These are phyloP conservation scores for Dicaeum eximium DNA, from an alignment of 2,113 vertebrate species.

Conservation along the genomic window DNA sequence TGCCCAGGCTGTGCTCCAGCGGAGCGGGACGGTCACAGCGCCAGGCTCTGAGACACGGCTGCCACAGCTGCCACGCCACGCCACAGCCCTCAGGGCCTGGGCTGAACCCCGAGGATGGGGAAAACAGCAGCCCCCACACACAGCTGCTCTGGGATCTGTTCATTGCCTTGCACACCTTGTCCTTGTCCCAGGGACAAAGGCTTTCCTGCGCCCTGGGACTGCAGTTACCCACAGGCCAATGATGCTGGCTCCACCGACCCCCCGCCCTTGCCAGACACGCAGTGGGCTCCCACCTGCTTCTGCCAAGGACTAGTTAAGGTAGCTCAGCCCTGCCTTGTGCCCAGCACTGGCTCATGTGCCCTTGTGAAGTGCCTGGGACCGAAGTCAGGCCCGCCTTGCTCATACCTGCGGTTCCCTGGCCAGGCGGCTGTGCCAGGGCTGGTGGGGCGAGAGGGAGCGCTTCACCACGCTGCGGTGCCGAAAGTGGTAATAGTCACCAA, in stretches of 20 bases:
- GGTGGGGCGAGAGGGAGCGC: slow-evolving; percentile 86
- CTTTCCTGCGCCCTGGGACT: rapidly evolving
- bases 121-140: not conserved
- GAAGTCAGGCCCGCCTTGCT: not conserved
- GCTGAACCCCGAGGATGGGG: not conserved
- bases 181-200: not conserved
- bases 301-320: not conserved
- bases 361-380: rapidly evolving
- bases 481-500: slow-evolving; percentile 93
- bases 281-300: not conserved
- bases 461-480: slow-evolving; percentile 83
- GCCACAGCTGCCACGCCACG: rapidly evolving
- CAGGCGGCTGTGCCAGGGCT: slow-evolving; percentile 78
- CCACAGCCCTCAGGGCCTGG: not conserved
- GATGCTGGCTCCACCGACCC: rapidly evolving
- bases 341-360: rapidly evolving
- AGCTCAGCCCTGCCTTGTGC: not conserved
- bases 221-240: not conserved
- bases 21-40: not conserved
- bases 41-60: not conserved
- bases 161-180: not conserved
- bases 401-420: slow-evolving; percentile 84
- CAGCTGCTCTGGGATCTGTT: rapidly evolving
- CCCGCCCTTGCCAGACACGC: rapidly evolving
- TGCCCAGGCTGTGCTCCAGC: not conserved